phyloP scores from a whole-genome alignment of 2,113 vertebrate genomes.

The Physeter macrocephalus region DNA sequence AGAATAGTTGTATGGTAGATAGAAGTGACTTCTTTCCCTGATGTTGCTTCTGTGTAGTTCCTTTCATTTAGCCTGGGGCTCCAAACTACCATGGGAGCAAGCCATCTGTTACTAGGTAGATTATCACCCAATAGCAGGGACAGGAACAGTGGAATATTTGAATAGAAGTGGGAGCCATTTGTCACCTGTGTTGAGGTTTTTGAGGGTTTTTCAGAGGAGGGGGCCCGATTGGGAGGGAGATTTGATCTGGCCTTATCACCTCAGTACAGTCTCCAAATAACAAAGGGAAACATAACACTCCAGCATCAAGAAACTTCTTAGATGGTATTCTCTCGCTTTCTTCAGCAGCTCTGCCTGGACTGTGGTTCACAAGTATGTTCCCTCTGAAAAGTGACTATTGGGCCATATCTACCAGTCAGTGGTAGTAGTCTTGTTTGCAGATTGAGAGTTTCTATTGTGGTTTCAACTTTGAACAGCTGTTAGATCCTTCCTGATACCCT shows the following conservation, averaged over 20 bases:
- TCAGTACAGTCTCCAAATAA: background rate
- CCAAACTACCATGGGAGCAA: slow-evolving; percentile 23
- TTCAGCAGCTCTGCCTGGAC: background rate
- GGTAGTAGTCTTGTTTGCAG: background rate
- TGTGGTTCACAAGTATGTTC: background rate
- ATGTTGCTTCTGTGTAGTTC: slow-evolving; percentile 35
- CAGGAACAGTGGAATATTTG: background rate
- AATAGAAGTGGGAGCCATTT: slow-evolving; percentile 42
- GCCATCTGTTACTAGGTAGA: slow-evolving; percentile 33
- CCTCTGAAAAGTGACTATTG: background rate
- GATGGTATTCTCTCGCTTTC: slow-evolving; percentile 8
- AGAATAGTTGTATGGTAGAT: background rate
- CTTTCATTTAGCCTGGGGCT: slow-evolving; percentile 40
- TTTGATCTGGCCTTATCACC: slow-evolving; percentile 29
- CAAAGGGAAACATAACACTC: slow-evolving; percentile 49
- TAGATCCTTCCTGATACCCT: background rate
- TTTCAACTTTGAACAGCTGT: background rate
- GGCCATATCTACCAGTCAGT: background rate
- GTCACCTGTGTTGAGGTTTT: slow-evolving; percentile 51
- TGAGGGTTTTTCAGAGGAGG: slow-evolving; percentile 45
- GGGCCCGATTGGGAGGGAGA: background rate
- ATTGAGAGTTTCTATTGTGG: background rate
- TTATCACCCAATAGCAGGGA: slow-evolving; percentile 3
- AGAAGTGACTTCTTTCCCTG: background rate
- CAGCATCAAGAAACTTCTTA: background rate